These are phyloP conservation scores for Ammospiza caudacuta DNA, from an alignment of 2,113 vertebrate genomes.

Conservation along the genomic window DNA sequence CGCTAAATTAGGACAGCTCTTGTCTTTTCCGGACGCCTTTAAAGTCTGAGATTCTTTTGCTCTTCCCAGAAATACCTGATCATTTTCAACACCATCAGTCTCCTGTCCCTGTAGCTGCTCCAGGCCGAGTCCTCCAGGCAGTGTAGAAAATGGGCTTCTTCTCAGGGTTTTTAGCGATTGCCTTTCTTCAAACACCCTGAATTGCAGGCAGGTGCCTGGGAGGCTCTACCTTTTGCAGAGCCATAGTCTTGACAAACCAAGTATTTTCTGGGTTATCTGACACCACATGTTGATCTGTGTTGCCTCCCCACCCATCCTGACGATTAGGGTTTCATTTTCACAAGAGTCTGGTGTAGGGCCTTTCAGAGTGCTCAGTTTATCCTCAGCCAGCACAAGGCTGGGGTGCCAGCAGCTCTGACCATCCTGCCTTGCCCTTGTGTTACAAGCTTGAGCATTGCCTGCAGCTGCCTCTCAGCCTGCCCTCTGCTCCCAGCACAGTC, in stretches of 20 bases:
- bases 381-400: fast-evolving
- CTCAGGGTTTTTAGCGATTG: not conserved
- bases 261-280: not conserved
- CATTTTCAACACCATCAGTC: not conserved
- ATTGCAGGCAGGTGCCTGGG: not conserved
- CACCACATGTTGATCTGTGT: not conserved
- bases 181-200: not conserved
- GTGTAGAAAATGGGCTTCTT: not conserved
- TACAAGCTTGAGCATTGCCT: not conserved
- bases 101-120: not conserved
- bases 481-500: not conserved
- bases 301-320: not conserved
- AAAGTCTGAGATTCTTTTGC: not conserved
- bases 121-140: fast-evolving
- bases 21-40: not conserved
- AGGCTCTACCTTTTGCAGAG: not conserved
- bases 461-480: not conserved
- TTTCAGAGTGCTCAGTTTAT: not conserved
- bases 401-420: not conserved
- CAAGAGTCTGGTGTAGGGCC: not conserved
- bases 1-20: not conserved
- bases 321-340: not conserved
- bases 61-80: not conserved
- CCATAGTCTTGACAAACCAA: not conserved
- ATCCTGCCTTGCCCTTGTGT: not conserved